Base-by-base conservation (phyloP, 2,888 invertebrate species). In the Xestoiulus laeticollis region DNA sequence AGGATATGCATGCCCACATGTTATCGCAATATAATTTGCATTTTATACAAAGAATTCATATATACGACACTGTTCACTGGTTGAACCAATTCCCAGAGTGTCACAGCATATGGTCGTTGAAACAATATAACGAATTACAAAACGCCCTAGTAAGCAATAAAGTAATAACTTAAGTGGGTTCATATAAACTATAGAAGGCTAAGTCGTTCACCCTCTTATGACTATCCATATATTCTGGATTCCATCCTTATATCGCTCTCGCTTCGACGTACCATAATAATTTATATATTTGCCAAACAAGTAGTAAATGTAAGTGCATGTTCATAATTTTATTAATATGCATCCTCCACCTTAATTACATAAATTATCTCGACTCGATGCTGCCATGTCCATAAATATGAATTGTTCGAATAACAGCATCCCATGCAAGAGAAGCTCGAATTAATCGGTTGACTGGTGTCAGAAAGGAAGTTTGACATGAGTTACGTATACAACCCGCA, bases 311-410 rank as follows among this genome's bases (percentile, higher is more conserved):
- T 53, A 53, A 53, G 53, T 53, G 53, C 53, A 53, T 53, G 53
- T 19, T 53, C 53, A 53, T 53, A 53, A 53, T 16, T 53, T 53
- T 53, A 53, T 53, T 53, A 53, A 53, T 53, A 53, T 53, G 53
- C 53, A 53, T 53, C 53, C 53, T 53, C 53, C 53, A 53, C 53
- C 53, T 53, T 53, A 53, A 53, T 53, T 53, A 53, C 53, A 53
- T 53, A 53, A 53, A 53, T 53, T 53, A 53, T 53, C 53, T 53
- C 53, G 53, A 53, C 53, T 53, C 53, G 53, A 53, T 19, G 53
- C 53, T 53, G 53, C 16, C 53, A 53, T 53, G 53, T 16, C 53
- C 53, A 53, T 53, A 53, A 53, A 53, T 2, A 53, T 16, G 53
- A 53, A 53, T 53, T 53, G 53, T 19, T 53, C 53, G 19, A 16